Conservation (phyloP, 2,797 vertebrate genomes). For the Pseudotriccus pelzelni region DNA sequence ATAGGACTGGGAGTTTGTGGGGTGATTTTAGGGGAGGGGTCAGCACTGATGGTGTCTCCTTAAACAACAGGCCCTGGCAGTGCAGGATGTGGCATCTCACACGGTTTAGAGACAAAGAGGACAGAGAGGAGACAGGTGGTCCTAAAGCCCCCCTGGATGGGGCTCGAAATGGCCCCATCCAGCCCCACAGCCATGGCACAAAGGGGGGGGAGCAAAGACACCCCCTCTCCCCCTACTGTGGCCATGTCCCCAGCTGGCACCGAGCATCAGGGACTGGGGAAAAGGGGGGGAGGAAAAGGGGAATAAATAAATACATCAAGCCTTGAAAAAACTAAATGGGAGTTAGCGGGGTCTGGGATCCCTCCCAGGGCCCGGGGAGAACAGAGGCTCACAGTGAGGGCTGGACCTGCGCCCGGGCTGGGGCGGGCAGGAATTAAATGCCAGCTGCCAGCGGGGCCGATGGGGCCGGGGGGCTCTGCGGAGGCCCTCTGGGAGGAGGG, state of each 20-base stretch:
- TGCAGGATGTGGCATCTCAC: not conserved
- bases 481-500: not conserved
- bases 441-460: conserved; percentile 44
- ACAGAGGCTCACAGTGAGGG: conserved; percentile 43
- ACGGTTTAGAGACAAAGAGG: not conserved
- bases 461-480: not conserved
- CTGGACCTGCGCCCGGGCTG: conserved; percentile 37
- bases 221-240: fast-evolving
- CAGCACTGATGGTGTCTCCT: not conserved
- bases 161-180: not conserved
- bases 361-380: conserved; percentile 2
- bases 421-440: conserved; percentile 46
- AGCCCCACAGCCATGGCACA: not conserved
- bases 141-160: not conserved
- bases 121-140: not conserved
- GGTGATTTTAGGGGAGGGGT: not conserved
- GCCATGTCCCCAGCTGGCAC: conserved; percentile 29
- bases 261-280: not conserved
- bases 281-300: not conserved
- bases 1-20: fast-evolving
- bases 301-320: not conserved
- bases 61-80: not conserved
- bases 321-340: not conserved
- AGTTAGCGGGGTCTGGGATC: not conserved
- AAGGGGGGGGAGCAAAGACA: not conserved